These are phyloP conservation scores for Drosophila virilis DNA, from an alignment of 1,140 invertebrate genomes.

Conservation along the genomic window DNA sequence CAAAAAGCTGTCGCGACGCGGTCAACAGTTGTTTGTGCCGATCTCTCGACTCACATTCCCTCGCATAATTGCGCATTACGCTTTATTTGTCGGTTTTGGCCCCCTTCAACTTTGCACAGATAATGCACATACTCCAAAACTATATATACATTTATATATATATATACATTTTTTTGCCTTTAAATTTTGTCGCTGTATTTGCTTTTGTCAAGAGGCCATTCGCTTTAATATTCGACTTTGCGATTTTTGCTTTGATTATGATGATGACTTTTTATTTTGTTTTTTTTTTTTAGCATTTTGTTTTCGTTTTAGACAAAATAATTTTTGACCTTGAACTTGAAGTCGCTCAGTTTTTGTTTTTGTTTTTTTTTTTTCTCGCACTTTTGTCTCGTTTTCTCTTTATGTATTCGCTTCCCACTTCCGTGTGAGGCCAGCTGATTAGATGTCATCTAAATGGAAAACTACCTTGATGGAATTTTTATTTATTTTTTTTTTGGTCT, in stretches of 20 bases:
- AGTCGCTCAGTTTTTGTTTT: slow-evolving; percentile 12
- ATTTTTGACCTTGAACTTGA: slow-evolving; percentile 55
- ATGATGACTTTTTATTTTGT: slow-evolving; percentile 33
- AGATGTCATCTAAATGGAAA: slow-evolving; percentile 26
- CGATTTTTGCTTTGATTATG: slow-evolving; percentile 43
- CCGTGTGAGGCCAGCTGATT: slow-evolving; percentile 18
- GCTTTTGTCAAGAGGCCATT: slow-evolving; percentile 74
- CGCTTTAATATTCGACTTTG: slow-evolving; percentile 71
- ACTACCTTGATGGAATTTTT: slow-evolving; percentile 41
- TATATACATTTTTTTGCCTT: slow-evolving; percentile 27
- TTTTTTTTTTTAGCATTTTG: slow-evolving; percentile 17
- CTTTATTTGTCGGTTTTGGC: slow-evolving; percentile 59
- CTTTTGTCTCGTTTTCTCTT: slow-evolving; percentile 13
- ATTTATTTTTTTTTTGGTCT: slow-evolving; percentile 16
- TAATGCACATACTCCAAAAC: not conserved
- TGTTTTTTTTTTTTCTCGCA: slow-evolving; percentile 7
- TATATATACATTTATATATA: slow-evolving; percentile 20
- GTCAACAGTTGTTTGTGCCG: slow-evolving; percentile 19
- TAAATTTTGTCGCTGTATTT: slow-evolving; percentile 47
- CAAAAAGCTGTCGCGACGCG: slow-evolving; percentile 47
- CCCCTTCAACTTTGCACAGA: slow-evolving; percentile 12
- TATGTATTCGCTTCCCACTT: slow-evolving; percentile 35
- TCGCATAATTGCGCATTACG: slow-evolving; percentile 69
- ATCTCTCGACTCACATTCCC: slow-evolving; percentile 20
- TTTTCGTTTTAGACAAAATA: slow-evolving; percentile 26